Conservation (phyloP, 2,888 invertebrate genomes). For the Yponomeuta sedellus region DNA sequence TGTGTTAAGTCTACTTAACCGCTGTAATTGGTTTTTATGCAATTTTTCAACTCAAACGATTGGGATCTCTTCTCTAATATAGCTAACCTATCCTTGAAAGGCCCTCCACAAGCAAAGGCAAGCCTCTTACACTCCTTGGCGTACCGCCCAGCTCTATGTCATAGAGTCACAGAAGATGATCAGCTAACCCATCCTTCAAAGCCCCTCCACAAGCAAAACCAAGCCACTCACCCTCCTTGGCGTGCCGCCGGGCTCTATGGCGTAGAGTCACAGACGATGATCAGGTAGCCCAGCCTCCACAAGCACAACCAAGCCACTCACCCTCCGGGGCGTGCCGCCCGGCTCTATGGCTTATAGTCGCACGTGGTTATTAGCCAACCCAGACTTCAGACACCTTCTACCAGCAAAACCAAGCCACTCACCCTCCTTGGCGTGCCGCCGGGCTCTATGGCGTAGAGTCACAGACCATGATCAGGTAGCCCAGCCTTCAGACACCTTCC, state of each 20-base stretch:
- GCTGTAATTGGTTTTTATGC: no score
- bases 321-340: conserved; percentile 84
- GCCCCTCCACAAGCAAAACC: conserved; percentile 91
- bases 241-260: conserved; percentile 85
- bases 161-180: neutral
- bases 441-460: conserved; percentile 90
- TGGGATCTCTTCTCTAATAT: no score
- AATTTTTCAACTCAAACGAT: no score
- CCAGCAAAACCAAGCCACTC: conserved; percentile 86
- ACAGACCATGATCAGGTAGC: conserved; percentile 90
- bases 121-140: conserved; percentile 29
- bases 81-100: conserved; percentile 51
- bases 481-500: conserved; percentile 88
- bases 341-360: conserved; percentile 91
- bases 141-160: neutral
- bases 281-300: conserved; percentile 86
- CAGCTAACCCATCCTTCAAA: conserved; percentile 81
- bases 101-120: conserved; percentile 74
- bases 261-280: conserved; percentile 94
- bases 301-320: conserved; percentile 66
- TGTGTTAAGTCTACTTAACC: no score
- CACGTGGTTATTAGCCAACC: conserved; percentile 95
- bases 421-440: conserved; percentile 86
- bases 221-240: conserved; percentile 84
- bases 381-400: conserved; percentile 85